phyloP scores from a whole-genome alignment of 2,113 vertebrate genomes.

The Pholis gunnellus region DNA sequence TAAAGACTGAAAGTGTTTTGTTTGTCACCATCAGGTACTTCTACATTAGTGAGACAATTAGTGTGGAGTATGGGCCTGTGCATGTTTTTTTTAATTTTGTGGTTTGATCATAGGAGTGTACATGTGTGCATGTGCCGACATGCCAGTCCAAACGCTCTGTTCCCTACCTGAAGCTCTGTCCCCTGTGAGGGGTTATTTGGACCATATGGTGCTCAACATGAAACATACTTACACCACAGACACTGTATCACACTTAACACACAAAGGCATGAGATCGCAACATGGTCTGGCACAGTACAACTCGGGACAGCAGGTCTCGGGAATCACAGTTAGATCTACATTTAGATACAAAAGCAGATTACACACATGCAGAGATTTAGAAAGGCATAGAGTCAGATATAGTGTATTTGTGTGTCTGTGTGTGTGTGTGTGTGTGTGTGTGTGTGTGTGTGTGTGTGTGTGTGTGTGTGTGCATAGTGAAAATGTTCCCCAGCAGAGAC shows the following conservation, averaged over 20 bases:
- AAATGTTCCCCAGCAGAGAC: conserved; percentile 57
- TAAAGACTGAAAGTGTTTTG: conserved; percentile 14
- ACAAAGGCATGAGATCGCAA: conserved; percentile 23
- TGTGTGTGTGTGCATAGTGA: conserved; percentile 3
- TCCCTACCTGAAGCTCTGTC: conserved; percentile 36
- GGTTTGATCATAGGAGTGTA: background rate
- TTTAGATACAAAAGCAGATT: conserved; percentile 47
- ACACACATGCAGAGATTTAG: conserved; percentile 36
- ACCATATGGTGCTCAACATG: conserved; percentile 62
- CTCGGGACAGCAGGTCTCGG: conserved; percentile 13
- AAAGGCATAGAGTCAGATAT: conserved; percentile 18
- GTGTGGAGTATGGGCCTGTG: background rate
- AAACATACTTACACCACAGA: conserved; percentile 42
- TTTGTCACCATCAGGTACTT: conserved; percentile 13
- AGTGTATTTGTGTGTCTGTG: conserved; percentile 4
- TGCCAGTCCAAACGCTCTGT: conserved; percentile 17
- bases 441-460: conserved; percentile 17
- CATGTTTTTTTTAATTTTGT: background rate
- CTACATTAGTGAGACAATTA: background rate
- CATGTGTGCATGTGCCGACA: background rate
- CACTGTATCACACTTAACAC: conserved; percentile 19
- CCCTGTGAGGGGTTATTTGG: conserved; percentile 57
- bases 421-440: conserved; percentile 12
- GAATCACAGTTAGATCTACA: conserved; percentile 52
- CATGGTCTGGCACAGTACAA: background rate